phyloP scores from a whole-genome alignment of 2,888 invertebrate genomes.

The Apodemia hepburni region DNA sequence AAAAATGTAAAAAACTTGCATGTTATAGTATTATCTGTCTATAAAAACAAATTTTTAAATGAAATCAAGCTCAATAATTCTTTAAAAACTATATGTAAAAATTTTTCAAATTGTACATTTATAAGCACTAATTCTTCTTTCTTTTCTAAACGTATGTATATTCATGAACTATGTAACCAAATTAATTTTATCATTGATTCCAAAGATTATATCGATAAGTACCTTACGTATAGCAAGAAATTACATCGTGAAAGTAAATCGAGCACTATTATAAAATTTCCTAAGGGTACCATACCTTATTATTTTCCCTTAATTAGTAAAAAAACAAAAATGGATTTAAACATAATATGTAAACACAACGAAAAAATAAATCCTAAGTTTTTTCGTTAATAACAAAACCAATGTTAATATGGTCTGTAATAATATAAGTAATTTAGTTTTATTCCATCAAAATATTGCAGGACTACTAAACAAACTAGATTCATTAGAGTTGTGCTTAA shows the following conservation, averaged over 20 bases:
- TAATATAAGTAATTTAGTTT: neutral
- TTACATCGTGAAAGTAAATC: neutral
- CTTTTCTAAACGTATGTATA: slow-evolving; percentile 1
- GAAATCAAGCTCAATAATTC: neutral
- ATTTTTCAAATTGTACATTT: slow-evolving; percentile 5
- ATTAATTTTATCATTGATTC: neutral
- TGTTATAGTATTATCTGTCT: neutral
- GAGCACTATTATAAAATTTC: neutral
- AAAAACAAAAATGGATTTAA: neutral
- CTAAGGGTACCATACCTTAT: neutral
- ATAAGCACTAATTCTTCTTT: neutral
- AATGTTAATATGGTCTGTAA: neutral
- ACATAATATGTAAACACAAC: neutral
- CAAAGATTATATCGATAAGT: neutral
- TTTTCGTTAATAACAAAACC: neutral
- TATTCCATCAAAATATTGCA: neutral
- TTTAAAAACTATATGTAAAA: neutral
- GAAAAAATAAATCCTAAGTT: neutral
- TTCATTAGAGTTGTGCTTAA: no score
- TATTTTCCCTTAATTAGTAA: neutral
- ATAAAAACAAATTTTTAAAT: neutral
- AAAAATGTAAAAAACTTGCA: neutral
- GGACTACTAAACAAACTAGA: no score
- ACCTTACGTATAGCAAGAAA: neutral
- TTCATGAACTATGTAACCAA: neutral